Percentiles rank a stretch among this genome's conserved stretches.
phyloP scores from a whole-genome alignment of 2,113 vertebrate species.

The Peromyscus polionotus region DNA sequence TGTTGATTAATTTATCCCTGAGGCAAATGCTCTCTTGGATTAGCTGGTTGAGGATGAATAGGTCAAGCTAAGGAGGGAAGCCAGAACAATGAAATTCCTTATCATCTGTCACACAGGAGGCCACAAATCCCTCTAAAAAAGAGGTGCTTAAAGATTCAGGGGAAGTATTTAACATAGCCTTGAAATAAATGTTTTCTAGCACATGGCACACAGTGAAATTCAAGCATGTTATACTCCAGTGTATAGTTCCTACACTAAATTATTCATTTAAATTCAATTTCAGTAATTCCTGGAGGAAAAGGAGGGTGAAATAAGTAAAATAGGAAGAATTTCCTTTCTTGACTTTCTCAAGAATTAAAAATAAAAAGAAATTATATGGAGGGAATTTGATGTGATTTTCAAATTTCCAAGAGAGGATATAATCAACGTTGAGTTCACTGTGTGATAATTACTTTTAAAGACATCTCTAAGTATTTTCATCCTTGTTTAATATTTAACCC shows the following conservation, averaged over 20 bases:
- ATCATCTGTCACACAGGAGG: conserved; percentile 66
- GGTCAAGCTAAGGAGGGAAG: conserved; percentile 51
- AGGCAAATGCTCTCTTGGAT: conserved; percentile 45
- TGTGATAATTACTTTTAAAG: neutral
- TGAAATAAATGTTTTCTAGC: conserved; percentile 18
- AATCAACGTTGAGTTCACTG: neutral
- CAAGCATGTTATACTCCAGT: neutral
- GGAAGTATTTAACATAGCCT: neutral
- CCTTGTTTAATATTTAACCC: neutral
- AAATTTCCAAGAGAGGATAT: neutral
- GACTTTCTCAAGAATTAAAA: neutral
- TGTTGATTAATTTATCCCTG: conserved; percentile 24
- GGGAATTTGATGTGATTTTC: neutral
- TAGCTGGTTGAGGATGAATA: conserved; percentile 66
- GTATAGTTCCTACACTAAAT: neutral
- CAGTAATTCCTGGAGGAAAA: neutral
- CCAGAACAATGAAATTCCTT: conserved; percentile 67
- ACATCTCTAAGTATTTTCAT: neutral
- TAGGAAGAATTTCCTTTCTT: neutral
- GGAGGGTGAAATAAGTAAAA: neutral
- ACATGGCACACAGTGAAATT: conserved; percentile 18
- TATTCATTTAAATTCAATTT: neutral
- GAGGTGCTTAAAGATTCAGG: neutral
- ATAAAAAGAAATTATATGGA: neutral
- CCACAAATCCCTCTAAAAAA: conserved; percentile 66